phyloP scores from a whole-genome alignment of 2,797 vertebrate species.

The Antrozous pallidus region DNA sequence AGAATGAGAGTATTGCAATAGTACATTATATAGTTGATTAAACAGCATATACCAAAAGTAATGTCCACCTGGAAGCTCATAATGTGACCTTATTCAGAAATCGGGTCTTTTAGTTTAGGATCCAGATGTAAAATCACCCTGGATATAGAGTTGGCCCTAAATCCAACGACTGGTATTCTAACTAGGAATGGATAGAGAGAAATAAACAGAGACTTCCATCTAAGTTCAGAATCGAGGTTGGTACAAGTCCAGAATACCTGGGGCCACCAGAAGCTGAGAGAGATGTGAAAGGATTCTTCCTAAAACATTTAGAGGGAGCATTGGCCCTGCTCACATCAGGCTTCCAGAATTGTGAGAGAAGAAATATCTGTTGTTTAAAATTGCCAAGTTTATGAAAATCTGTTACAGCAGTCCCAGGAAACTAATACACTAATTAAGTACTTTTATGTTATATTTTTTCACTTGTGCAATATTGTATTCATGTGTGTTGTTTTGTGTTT shows the following conservation, averaged over 20 bases:
- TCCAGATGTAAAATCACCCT: not conserved
- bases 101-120: not conserved
- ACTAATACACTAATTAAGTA: not conserved
- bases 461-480: not conserved
- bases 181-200: not conserved
- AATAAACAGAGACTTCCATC: not conserved
- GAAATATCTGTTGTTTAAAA: not conserved
- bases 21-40: too few species aligned
- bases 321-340: not conserved
- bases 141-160: not conserved
- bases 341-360: not conserved
- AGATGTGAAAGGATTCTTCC: not conserved
- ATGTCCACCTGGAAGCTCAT: not conserved
- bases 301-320: not conserved
- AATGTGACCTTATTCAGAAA: not conserved
- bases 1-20: not conserved
- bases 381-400: not conserved
- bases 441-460: not conserved
- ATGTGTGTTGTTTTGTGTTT: not conserved
- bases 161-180: not conserved
- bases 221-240: not conserved
- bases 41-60: not conserved
- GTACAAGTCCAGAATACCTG: not conserved
- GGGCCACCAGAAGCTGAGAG: not conserved
- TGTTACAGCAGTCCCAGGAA: not conserved